phyloP scores from a whole-genome alignment of 2,888 invertebrate species.

The Apamea sordens region DNA sequence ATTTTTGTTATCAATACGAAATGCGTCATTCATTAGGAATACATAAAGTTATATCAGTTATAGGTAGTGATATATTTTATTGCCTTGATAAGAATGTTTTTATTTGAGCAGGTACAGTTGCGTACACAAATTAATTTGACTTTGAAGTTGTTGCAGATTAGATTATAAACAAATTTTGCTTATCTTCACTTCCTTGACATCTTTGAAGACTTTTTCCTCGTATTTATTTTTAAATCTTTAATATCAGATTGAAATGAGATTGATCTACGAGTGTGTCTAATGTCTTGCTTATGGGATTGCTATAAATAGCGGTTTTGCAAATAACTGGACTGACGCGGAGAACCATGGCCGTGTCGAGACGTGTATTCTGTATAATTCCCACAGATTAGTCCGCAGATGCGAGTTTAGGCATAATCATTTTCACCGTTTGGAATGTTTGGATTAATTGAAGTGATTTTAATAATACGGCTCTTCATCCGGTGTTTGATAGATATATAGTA shows the following conservation, averaged over 20 bases:
- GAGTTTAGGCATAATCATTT: slow-evolving; percentile 53
- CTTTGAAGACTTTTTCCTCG: slow-evolving; percentile 16
- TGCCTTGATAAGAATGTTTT: slow-evolving; percentile 51
- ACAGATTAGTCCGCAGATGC: slow-evolving; percentile 67
- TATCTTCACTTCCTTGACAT: slow-evolving; percentile 48
- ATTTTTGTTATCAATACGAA: slow-evolving; percentile 39
- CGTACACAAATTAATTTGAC: slow-evolving; percentile 24
- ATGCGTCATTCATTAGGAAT: slow-evolving; percentile 44
- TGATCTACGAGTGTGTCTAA: slow-evolving; percentile 74
- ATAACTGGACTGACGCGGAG: slow-evolving; percentile 87
- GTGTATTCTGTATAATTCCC: slow-evolving; percentile 75
- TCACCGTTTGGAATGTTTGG: slow-evolving; percentile 27
- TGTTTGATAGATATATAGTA: neutral
- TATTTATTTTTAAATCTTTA: slow-evolving; percentile 29
- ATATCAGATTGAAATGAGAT: slow-evolving; percentile 20
- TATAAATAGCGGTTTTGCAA: slow-evolving; percentile 89
- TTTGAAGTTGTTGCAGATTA: slow-evolving; percentile 44
- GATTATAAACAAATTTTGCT: slow-evolving; percentile 28
- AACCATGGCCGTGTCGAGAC: slow-evolving; percentile 80
- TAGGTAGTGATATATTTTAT: slow-evolving; percentile 41
- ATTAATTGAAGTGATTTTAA: slow-evolving; percentile 23
- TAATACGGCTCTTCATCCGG: slow-evolving; percentile 25
- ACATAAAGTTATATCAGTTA: slow-evolving; percentile 40
- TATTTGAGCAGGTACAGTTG: slow-evolving; percentile 22
- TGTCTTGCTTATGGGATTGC: slow-evolving; percentile 83